A percentile compares a stretch with the other conserved stretches of the same genome.
phyloP scores from a whole-genome alignment of 2,797 vertebrate species.

The Diplodus sargus region DNA sequence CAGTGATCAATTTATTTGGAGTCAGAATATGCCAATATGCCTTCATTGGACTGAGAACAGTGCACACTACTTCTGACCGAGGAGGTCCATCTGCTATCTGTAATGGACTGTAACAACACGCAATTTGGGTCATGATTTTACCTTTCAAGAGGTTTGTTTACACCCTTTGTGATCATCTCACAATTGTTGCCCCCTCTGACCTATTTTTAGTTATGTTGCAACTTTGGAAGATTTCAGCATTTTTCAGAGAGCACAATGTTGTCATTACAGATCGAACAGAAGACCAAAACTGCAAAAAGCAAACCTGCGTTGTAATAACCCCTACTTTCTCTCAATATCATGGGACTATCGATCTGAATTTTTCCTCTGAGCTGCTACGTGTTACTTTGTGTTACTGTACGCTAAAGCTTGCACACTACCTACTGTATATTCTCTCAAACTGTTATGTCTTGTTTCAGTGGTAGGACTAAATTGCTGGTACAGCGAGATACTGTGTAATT shows the following conservation, averaged over 20 bases:
- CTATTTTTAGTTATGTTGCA: not conserved
- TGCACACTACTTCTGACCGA: not conserved
- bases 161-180: not conserved
- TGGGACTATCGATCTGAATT: not conserved
- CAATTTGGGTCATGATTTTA: slow-evolving; percentile 5
- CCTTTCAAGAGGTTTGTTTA: not conserved
- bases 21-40: not conserved
- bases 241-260: not conserved
- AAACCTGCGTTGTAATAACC: not conserved
- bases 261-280: not conserved
- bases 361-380: not conserved
- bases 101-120: not conserved
- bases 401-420: not conserved
- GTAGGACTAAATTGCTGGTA: not conserved
- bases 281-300: not conserved
- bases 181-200: not conserved
- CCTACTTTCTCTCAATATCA: not conserved
- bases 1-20: not conserved
- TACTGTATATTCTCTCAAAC: not conserved
- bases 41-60: not conserved
- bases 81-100: not conserved
- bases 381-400: not conserved
- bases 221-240: not conserved
- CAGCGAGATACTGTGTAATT: slow-evolving; percentile 15
- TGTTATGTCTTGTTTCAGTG: not conserved